phyloP scores from a whole-genome alignment of 2,113 vertebrate species.

The Phrynosoma blainvillii region DNA sequence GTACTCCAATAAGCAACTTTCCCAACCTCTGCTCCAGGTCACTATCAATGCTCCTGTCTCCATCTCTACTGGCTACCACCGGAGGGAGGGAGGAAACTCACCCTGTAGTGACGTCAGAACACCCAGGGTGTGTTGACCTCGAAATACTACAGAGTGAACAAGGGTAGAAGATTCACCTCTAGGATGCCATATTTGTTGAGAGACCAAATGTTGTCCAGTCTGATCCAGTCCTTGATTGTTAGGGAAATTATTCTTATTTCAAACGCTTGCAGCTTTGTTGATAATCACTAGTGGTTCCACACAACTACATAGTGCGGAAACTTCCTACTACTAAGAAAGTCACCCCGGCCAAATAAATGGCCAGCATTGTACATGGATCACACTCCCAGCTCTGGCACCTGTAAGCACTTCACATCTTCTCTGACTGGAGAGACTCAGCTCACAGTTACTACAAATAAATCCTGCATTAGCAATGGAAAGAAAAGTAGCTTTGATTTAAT shows the following conservation, averaged over 20 bases:
- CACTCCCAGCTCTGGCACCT: not conserved
- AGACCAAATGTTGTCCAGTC: not conserved
- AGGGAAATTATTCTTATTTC: not conserved
- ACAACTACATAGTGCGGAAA: not conserved
- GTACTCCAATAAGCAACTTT: too few species aligned
- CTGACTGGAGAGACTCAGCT: not conserved
- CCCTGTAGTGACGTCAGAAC: not conserved
- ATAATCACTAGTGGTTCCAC: not conserved
- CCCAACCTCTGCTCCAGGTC: too few species aligned
- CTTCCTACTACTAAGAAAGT: not conserved
- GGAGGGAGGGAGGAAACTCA: not conserved
- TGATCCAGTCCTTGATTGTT: not conserved
- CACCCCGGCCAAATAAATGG: not conserved
- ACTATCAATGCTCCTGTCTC: not conserved
- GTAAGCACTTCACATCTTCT: not conserved
- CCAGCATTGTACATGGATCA: not conserved
- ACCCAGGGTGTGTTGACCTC: not conserved
- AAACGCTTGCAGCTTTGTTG: too few species aligned
- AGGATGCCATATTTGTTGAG: not conserved
- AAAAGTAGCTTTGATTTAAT: not conserved
- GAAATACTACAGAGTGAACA: not conserved
- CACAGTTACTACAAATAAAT: constrained; percentile 3
- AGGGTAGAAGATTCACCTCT: too few species aligned
- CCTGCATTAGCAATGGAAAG: not conserved
- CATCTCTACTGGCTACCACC: not conserved